Evolutionary conservation across 2,797 vertebrate species (phyloP), one percentile per base, ranked within the genome.

Genomic region (Cyclopterus lumpus): DNA sequence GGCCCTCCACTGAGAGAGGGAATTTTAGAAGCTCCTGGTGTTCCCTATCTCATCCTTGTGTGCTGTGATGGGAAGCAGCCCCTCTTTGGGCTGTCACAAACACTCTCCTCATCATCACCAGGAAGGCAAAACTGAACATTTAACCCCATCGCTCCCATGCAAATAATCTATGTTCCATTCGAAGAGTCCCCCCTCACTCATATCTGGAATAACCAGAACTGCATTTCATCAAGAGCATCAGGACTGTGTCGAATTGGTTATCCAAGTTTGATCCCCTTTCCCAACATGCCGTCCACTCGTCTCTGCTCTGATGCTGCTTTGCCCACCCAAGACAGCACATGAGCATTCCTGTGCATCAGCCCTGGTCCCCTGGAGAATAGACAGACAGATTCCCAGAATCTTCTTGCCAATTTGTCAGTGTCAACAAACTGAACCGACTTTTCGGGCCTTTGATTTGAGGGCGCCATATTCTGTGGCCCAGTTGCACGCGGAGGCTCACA

Each of bases 21-120:
- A 83, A 11, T 81, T 88, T 82, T 67, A 87, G 86, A 81, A 80
- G 73, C 83, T 80, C 78, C 36, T 67, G 71, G 66, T 61, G 65
- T 72, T 81, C 65, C 75, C 65, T 90, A 92, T 93, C 90, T 91
- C 71, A 86, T 88, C 79, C 86, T 79, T 68, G 78, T 89, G 86
- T 85, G 82, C 86, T 64, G 85, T 94, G 95, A 95, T 92, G 83
- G 87, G 86, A 95, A 92, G 80, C 95, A 95, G 94, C 78, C 86
- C 86, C 88, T 87, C 90, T 91, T 84, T 74, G 10, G 38, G 87
- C 85, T 87, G 91, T 92, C 92, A 92, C 75, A 84, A 73, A 87
- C 26, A 24, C 83, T 85, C 68, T 79, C 80, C 80, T 78, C 80
- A 85, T 88, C 74, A 80, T 74, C 81, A 67, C 73, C 54, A 75